Percentiles rank a stretch among this genome's conserved stretches.
Conservation (phyloP, 2,888 invertebrate species). For the Drymonia ruficornis region DNA sequence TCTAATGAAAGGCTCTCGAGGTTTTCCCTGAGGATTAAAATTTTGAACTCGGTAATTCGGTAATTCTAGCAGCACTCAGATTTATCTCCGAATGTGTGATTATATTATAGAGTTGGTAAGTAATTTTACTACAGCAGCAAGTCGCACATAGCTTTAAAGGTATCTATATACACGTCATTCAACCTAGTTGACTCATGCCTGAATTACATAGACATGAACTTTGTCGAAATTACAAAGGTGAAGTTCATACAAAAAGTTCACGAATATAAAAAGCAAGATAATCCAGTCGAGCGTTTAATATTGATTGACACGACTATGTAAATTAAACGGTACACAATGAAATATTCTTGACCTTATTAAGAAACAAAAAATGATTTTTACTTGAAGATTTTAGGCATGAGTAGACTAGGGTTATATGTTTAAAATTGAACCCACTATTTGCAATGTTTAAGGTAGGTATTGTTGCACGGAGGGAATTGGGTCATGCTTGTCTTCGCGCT, state of each 20-base stretch:
- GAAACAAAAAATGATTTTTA: not conserved
- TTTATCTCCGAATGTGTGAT: no score
- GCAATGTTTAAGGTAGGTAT: not conserved
- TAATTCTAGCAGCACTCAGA: no score
- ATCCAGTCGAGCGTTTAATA: constrained; percentile 18
- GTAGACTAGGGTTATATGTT: not conserved
- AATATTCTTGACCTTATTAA: constrained; percentile 14
- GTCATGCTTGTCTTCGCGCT: not conserved
- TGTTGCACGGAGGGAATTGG: not conserved
- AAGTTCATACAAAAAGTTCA: constrained; percentile 41
- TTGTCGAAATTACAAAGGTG: constrained; percentile 35
- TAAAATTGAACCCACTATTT: not conserved
- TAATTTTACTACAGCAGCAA: no score
- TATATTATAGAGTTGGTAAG: no score
- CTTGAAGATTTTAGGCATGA: not conserved
- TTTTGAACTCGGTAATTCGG: no score
- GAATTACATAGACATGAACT: constrained; percentile 17
- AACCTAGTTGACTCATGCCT: not conserved
- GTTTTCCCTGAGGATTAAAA: not conserved
- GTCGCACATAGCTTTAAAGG: not conserved
- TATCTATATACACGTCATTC: not conserved
- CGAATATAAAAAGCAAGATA: constrained; percentile 17
- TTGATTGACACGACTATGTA: constrained; percentile 25
- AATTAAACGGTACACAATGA: constrained; percentile 16
- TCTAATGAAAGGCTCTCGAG: no score